Evolutionary conservation across 2,797 vertebrate genomes (phyloP).

Genomic region (Anguilla marmorata): DNA sequence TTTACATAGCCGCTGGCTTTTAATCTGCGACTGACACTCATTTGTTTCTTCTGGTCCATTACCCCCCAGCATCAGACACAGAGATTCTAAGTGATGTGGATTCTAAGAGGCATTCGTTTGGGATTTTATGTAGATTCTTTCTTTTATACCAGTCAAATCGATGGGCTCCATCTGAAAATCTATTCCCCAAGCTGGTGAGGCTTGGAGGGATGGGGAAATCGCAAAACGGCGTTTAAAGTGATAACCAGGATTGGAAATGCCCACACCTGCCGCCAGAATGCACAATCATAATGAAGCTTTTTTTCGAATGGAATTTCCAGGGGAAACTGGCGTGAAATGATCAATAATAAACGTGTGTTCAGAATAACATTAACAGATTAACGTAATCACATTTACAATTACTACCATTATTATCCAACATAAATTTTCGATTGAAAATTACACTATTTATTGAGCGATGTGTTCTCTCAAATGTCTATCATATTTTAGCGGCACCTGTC

Average conservation of each 20-base stretch:
- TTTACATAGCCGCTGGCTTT: not conserved
- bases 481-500: too few species aligned
- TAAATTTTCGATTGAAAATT: not conserved
- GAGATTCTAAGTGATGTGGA: slow-evolving; percentile 3
- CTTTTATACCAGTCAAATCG: not conserved
- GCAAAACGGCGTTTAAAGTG: too few species aligned
- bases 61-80: not conserved
- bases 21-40: not conserved
- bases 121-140: not conserved
- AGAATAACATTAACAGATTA: not conserved
- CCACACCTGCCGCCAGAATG: too few species aligned
- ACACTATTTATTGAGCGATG: not conserved
- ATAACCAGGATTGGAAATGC: too few species aligned
- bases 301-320: not conserved
- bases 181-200: not conserved
- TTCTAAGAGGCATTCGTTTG: slow-evolving; percentile 4
- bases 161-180: not conserved
- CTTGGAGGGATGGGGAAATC: not conserved
- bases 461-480: not conserved
- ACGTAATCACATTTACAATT: not conserved
- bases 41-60: not conserved
- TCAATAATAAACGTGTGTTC: not conserved
- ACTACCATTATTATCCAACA: not conserved
- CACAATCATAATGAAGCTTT: not conserved
- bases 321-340: not conserved